Evolutionary conservation across 2,113 vertebrate genomes (phyloP).

Genomic region (Colossoma macropomum): DNA sequence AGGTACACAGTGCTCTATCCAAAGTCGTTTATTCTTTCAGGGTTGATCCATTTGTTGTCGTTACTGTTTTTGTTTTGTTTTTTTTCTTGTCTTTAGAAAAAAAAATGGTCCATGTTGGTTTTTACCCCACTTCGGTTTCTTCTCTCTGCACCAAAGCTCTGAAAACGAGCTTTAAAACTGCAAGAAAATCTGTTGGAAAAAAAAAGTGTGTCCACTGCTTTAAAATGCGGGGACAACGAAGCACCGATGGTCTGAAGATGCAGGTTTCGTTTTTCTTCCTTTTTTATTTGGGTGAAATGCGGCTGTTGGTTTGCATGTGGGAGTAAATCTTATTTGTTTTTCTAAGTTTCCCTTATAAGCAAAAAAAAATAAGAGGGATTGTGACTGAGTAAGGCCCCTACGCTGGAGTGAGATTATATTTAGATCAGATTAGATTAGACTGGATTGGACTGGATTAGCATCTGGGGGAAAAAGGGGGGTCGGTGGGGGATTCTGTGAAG

Average conservation of each 20-base stretch:
- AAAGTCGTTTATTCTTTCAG: constrained; percentile 65
- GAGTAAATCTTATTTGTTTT: constrained; percentile 6
- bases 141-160: constrained; percentile 30
- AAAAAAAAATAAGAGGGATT: constrained; percentile 7
- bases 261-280: not conserved
- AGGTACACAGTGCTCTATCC: constrained; percentile 87
- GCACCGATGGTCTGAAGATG: constrained; percentile 9
- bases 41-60: constrained; percentile 59
- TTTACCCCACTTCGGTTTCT: not conserved
- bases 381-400: constrained; percentile 44
- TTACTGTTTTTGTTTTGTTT: constrained; percentile 52
- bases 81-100: constrained; percentile 47
- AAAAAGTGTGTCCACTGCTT: not conserved
- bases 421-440: constrained; percentile 5
- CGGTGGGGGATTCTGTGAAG: constrained; percentile 93
- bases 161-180: constrained; percentile 44
- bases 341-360: not conserved
- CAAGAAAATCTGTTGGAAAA: not conserved
- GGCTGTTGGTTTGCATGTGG: not conserved
- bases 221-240: not conserved
- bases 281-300: not conserved
- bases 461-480: constrained; percentile 94
- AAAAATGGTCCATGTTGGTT: constrained; percentile 65
- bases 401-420: constrained; percentile 32
- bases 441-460: constrained; percentile 77